Conservation (phyloP, 2,797 vertebrate species). For the Petrocephalus sullivani region DNA sequence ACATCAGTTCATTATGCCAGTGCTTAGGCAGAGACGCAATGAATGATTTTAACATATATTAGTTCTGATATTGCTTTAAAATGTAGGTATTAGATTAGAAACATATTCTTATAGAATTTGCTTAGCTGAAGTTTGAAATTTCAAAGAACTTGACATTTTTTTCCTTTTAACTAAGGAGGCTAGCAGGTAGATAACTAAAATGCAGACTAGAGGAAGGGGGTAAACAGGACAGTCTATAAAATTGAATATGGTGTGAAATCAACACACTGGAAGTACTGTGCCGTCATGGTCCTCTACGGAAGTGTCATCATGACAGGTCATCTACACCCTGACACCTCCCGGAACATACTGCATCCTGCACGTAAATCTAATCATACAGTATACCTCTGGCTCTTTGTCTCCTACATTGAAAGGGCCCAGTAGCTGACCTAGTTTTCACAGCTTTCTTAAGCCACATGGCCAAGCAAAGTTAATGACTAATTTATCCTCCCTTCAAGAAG, state of each 20-base stretch:
- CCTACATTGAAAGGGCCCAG: not conserved
- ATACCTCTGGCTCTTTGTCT: not conserved
- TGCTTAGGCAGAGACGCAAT: constrained; percentile 16
- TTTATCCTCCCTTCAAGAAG: not conserved
- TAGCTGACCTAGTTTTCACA: constrained; percentile 26
- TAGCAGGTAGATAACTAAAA: not conserved
- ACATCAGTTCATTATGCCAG: not conserved
- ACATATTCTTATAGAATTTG: too few species aligned
- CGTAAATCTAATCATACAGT: not conserved
- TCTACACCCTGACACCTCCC: not conserved
- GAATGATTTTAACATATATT: constrained; percentile 32
- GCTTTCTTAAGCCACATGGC: not conserved
- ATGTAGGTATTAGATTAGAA: too few species aligned
- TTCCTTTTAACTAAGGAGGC: not conserved
- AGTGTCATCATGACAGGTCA: not conserved
- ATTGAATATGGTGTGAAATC: not conserved
- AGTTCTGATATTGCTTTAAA: too few species aligned
- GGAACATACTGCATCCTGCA: not conserved
- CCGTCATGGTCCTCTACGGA: not conserved
- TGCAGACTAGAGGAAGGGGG: not conserved
- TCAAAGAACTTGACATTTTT: not conserved
- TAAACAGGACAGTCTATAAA: not conserved
- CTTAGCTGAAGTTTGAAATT: too few species aligned
- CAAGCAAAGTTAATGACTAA: not conserved
- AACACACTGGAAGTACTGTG: not conserved